A percentile compares a stretch with the other conserved stretches of the same genome.
Conservation (phyloP, 2,797 vertebrate species). For the Morus bassanus region DNA sequence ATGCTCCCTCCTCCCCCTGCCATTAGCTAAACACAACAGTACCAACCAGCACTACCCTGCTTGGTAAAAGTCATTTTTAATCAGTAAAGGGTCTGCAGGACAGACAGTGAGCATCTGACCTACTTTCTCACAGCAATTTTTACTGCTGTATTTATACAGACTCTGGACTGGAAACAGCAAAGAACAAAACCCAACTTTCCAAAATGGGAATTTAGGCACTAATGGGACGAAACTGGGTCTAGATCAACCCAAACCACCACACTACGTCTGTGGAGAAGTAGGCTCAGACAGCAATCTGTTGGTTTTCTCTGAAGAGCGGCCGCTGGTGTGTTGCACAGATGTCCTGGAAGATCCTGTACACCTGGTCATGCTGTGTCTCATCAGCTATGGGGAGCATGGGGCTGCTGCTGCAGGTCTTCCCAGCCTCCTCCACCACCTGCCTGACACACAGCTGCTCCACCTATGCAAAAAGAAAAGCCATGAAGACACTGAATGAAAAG, state of each 20-base stretch:
- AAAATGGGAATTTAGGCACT: background rate
- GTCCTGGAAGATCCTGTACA: conserved; percentile 91
- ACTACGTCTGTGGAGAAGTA: fast-evolving
- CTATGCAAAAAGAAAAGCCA: background rate
- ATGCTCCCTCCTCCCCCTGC: background rate
- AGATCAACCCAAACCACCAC: background rate
- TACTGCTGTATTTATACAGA: background rate
- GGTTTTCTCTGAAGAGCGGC: conserved; percentile 80
- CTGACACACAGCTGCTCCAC: conserved; percentile 77
- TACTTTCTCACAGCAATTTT: background rate
- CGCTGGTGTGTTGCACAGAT: conserved; percentile 87
- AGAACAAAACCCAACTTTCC: background rate
- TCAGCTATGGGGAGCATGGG: conserved; percentile 77
- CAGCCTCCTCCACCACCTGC: conserved; percentile 84
- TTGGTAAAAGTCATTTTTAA: background rate
- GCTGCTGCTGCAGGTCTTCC: conserved; percentile 75
- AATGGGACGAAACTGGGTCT: background rate
- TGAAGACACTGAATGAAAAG: fast-evolving
- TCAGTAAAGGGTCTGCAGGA: background rate
- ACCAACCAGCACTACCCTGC: background rate
- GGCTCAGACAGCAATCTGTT: conserved; percentile 78
- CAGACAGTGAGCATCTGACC: background rate
- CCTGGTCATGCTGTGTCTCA: conserved; percentile 82
- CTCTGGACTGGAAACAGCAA: background rate
- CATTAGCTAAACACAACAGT: background rate